Base-by-base conservation (phyloP, 2,113 vertebrate genomes). In the Loxodonta africana region DNA sequence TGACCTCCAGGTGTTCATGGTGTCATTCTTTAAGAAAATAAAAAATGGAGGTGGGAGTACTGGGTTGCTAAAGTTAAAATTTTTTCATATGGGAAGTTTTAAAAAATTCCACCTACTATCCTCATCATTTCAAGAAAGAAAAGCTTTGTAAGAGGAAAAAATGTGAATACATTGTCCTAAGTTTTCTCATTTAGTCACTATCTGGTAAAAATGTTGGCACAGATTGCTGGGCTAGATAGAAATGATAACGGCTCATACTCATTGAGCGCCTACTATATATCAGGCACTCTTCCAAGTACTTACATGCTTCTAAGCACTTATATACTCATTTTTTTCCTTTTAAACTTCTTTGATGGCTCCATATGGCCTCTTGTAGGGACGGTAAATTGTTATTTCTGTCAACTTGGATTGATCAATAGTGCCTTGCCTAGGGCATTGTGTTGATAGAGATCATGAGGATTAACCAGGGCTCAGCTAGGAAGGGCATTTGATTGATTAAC, bases 81-180 rank as follows among this genome's bases (percentile, higher is more conserved):
- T 96, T 91, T 83, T 41, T 30, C 78, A 69, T 63, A 9, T 63
- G 53, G 94, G 44, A 84, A 83, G 69, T 82, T 73, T 82, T 30
- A 15, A 30, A 63, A 89, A 65, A 46, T 33, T 41, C 25, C 7
- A 14, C 63, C 37, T 37, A 30, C 48, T 90, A 17, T 65, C 3
- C 3, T 28, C 9, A 71, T 62, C 48, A 63, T 60, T 91, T 89
- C 30, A 80, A 21, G 8, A 41, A 41, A 41, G 15, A 74, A 41
- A 74, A 8, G 8, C 18, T 6, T 73, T 74, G 37, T 10, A 74
- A 74, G 17, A 26, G 6, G n/a, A 41, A 37, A 37, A 74, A 41
- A 41, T 41, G 73, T 74, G 37, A 8, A 74, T 74, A 9, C 20
- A 41, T 74, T 44, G 73, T 18, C 21, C 73, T 41, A 26, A 28